These are phyloP conservation scores for Spinus olivaceus DNA, from an alignment of 2,797 vertebrate genomes.

Conservation along the genomic window DNA sequence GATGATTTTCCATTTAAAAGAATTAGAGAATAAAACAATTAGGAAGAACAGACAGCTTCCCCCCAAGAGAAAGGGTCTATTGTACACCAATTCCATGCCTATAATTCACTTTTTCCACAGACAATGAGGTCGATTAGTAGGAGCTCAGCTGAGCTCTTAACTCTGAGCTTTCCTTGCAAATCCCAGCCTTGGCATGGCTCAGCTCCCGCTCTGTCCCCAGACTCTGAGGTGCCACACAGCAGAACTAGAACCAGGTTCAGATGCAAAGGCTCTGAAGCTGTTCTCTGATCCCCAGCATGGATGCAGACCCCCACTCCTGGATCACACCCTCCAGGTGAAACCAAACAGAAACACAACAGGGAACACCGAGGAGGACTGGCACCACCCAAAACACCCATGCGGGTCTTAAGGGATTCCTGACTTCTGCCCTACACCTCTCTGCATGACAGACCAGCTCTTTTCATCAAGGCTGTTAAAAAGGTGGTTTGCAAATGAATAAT, in stretches of 20 bases:
- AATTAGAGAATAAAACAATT: background rate
- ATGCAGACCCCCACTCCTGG: background rate
- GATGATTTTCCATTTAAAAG: slow-evolving; percentile 1
- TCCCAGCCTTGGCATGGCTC: background rate
- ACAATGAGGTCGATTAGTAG: background rate
- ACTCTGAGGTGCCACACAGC: background rate
- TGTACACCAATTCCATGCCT: slow-evolving; percentile 22
- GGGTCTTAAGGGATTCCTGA: background rate
- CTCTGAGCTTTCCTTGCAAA: background rate
- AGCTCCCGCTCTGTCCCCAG: background rate
- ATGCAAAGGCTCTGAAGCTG: background rate
- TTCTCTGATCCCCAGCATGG: background rate
- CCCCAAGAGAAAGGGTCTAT: background rate
- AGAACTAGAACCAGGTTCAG: background rate
- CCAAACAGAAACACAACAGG: background rate
- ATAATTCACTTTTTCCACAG: background rate
- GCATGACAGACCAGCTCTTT: background rate
- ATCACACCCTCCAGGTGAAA: background rate
- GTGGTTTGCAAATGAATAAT: background rate
- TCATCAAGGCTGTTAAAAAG: background rate
- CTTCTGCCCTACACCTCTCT: background rate
- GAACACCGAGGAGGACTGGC: background rate
- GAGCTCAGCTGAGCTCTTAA: background rate
- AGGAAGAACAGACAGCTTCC: background rate
- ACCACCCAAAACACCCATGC: background rate